Evolutionary conservation across 2,113 vertebrate species (phyloP).

Genomic region (Elaphurus davidianus): DNA sequence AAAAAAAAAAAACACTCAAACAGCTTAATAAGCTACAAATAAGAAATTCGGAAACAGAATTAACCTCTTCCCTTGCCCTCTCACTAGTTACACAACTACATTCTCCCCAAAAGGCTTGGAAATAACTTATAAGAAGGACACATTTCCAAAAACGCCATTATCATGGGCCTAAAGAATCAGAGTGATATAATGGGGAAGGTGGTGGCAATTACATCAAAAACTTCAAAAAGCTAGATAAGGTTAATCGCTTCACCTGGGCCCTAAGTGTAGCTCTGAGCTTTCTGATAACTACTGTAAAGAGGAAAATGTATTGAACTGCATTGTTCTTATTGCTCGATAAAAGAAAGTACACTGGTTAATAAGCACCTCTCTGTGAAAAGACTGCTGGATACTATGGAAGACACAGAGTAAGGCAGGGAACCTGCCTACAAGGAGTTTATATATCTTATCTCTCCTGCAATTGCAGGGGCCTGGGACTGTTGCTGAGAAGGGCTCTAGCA

Average conservation of each 20-base stretch:
- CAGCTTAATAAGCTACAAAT: neutral
- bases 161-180: neutral
- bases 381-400: neutral
- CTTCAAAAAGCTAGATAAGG: neutral
- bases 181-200: neutral
- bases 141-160: neutral
- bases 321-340: neutral
- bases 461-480: neutral
- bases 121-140: neutral
- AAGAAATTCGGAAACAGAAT: conserved; percentile 6
- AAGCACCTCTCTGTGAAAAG: neutral
- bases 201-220: neutral
- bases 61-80: neutral
- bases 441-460: neutral
- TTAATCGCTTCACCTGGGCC: neutral
- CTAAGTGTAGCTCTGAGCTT: neutral
- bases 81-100: neutral
- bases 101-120: neutral
- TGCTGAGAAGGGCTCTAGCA: neutral
- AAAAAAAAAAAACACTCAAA: neutral
- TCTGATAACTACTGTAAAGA: neutral
- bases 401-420: neutral
- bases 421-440: neutral
- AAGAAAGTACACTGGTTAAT: neutral
- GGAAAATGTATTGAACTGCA: neutral